These are phyloP conservation scores for Rhinoraja longicauda DNA, from an alignment of 2,797 vertebrate genomes.

Conservation along the genomic window DNA sequence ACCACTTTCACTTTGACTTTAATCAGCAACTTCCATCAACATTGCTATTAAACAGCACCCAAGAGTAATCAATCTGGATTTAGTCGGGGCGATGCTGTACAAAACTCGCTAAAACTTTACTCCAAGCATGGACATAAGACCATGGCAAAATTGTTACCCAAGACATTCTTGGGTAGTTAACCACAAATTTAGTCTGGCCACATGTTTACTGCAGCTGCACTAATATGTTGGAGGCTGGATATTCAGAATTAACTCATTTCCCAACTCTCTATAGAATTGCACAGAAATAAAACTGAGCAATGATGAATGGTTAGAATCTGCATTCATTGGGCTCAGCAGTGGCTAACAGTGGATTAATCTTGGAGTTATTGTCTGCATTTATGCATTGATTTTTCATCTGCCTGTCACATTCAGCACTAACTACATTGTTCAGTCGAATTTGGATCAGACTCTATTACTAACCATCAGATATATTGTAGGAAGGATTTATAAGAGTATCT, in stretches of 20 bases:
- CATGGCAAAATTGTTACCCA: no score
- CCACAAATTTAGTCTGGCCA: not conserved
- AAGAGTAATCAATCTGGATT: no score
- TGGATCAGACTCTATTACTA: conserved; percentile 46
- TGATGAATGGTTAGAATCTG: not conserved
- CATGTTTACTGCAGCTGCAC: not conserved
- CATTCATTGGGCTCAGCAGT: not conserved
- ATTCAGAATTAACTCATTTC: no score
- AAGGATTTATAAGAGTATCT: conserved; percentile 81
- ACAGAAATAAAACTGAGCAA: not conserved
- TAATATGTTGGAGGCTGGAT: not conserved
- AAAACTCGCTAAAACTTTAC: no score
- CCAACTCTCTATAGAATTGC: not conserved
- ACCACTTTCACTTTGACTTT: no score
- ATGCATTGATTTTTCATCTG: not conserved
- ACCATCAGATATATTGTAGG: conserved; percentile 68
- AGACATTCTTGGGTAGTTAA: no score
- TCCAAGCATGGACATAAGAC: no score
- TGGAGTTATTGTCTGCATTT: not conserved
- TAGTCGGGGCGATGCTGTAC: no score
- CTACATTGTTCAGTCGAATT: not conserved
- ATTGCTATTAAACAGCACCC: no score
- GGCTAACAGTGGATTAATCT: not conserved
- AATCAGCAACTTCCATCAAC: no score
- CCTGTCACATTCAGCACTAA: not conserved